Conservation (phyloP, 2,113 vertebrate species). For the Hydrolagus affinis region DNA sequence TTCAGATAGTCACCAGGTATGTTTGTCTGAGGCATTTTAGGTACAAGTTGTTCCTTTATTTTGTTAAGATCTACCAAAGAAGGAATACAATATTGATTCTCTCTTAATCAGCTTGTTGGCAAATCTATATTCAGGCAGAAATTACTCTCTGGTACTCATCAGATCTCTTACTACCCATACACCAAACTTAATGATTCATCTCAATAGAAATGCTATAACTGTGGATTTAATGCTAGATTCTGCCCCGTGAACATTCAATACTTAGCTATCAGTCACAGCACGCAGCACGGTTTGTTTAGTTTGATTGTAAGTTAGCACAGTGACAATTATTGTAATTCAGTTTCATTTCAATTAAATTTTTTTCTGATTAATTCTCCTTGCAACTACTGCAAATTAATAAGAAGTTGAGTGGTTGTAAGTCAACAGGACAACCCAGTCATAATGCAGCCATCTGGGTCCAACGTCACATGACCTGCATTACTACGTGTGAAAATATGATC, state of each 20-base stretch:
- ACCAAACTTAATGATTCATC: background rate
- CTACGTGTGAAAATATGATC: no score
- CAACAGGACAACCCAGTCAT: background rate
- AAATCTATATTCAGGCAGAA: background rate
- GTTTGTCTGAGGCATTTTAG: no score
- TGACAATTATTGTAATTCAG: background rate
- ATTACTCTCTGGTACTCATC: background rate
- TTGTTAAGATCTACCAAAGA: background rate
- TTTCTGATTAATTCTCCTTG: background rate
- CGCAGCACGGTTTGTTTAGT: background rate
- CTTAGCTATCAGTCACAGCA: background rate
- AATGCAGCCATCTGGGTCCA: background rate
- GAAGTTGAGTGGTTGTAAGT: no score
- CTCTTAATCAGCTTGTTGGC: background rate
- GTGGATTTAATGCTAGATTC: background rate
- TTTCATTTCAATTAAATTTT: background rate
- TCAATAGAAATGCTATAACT: background rate
- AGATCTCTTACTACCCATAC: background rate
- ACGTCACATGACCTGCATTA: no score
- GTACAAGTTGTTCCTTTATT: no score
- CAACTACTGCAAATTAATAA: background rate
- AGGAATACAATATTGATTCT: background rate
- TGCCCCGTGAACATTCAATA: background rate
- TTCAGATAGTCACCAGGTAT: no score
- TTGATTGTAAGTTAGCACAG: background rate